Evolutionary conservation across 2,797 vertebrate species (phyloP).

Genomic region (Neoniphon sammara): DNA sequence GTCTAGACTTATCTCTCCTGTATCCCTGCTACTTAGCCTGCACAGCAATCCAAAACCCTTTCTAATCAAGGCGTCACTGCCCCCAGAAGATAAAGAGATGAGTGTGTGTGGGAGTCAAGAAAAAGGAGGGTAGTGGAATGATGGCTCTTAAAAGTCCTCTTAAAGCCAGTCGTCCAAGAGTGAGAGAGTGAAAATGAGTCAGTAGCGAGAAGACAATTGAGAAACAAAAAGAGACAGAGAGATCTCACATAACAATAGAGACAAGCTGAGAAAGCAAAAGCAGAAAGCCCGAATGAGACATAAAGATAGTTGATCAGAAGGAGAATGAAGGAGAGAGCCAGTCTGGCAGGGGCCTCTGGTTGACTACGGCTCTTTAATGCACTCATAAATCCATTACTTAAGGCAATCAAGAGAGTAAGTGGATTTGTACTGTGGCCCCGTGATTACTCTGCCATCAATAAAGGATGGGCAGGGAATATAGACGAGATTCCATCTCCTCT

Average conservation of each 20-base stretch:
- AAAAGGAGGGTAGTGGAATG: constrained; percentile 49
- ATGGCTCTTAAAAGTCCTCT: constrained; percentile 41
- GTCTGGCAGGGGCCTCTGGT: constrained; percentile 80
- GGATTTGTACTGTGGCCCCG: constrained; percentile 84
- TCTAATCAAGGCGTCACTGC: constrained; percentile 39
- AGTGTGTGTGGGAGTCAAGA: constrained; percentile 37
- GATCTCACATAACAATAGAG: constrained; percentile 56
- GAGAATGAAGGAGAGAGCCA: constrained; percentile 72
- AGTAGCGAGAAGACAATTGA: constrained; percentile 57
- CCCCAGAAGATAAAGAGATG: constrained; percentile 37
- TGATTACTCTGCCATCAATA: constrained; percentile 87
- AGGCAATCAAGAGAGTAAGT: constrained; percentile 83
- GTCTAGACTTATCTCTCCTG: constrained; percentile 37
- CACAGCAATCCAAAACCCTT: constrained; percentile 9
- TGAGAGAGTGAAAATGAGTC: constrained; percentile 65
- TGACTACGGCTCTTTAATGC: constrained; percentile 83
- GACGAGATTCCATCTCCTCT: constrained; percentile 73
- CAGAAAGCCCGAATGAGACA: constrained; percentile 59
- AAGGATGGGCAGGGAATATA: constrained; percentile 82
- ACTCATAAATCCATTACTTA: constrained; percentile 88
- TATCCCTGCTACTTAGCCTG: constrained; percentile 43
- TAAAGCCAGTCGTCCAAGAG: constrained; percentile 28
- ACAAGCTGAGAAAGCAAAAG: constrained; percentile 50
- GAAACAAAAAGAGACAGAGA: constrained; percentile 40
- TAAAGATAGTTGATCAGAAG: constrained; percentile 68